These are phyloP conservation scores for Timandra comae DNA, from an alignment of 2,888 invertebrate species.

Conservation along the genomic window DNA sequence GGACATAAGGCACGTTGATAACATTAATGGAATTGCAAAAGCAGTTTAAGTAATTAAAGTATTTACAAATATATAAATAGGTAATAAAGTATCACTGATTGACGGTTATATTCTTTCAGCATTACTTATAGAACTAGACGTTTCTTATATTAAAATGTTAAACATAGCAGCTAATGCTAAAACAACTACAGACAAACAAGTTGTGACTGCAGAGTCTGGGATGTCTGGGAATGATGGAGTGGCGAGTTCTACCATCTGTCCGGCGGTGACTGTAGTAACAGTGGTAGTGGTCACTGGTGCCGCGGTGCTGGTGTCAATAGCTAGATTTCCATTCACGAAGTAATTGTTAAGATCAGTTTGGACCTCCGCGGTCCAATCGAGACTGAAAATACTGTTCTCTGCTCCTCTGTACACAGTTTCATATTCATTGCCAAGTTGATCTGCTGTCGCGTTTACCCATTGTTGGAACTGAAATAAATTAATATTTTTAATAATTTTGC, in stretches of 20 bases:
- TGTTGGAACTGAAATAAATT: slow-evolving; percentile 42
- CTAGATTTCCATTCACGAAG: slow-evolving; percentile 27
- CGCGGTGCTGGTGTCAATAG: slow-evolving; percentile 11
- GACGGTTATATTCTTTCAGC: too few species aligned
- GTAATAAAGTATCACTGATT: too few species aligned
- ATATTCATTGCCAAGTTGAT: slow-evolving; percentile 28
- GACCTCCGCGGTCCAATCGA: slow-evolving; percentile 35
- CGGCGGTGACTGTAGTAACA: slow-evolving; percentile 19
- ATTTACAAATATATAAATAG: too few species aligned
- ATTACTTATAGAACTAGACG: too few species aligned
- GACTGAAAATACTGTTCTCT: slow-evolving; percentile 26
- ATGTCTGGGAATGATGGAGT: slow-evolving; percentile 37
- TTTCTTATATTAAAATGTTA: slow-evolving; percentile 33
- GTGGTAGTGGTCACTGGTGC: slow-evolving; percentile 4
- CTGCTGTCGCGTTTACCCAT: slow-evolving; percentile 39
- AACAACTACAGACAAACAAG: slow-evolving; percentile 34
- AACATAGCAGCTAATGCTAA: slow-evolving; percentile 31
- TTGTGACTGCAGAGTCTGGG: slow-evolving; percentile 38
- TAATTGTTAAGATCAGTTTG: slow-evolving; percentile 38
- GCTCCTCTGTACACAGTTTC: slow-evolving; percentile 29
- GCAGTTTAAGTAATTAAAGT: background rate
- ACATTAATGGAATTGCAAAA: slow-evolving; percentile 10
- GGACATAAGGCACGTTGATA: slow-evolving; percentile 20
- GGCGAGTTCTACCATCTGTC: slow-evolving; percentile 29
- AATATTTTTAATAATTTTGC: too few species aligned